These are phyloP conservation scores for Macquaria ambigua DNA, from an alignment of 2,113 vertebrate species.

Conservation along the genomic window DNA sequence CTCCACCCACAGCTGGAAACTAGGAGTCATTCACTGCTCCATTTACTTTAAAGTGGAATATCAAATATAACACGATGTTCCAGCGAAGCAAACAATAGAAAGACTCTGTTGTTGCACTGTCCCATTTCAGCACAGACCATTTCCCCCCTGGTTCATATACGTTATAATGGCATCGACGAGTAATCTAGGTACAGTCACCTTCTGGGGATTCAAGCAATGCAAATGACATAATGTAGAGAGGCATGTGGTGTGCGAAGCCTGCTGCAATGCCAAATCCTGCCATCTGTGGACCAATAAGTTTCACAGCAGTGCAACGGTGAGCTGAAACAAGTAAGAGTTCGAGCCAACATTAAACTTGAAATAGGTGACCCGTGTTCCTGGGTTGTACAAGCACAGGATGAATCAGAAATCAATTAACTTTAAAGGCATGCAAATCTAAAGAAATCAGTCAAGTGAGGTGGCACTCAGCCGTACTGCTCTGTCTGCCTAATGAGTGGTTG, in stretches of 20 bases:
- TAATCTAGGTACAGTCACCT: conserved; percentile 52
- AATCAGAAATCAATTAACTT: conserved; percentile 70
- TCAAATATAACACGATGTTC: conserved; percentile 72
- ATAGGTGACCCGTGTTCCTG: conserved; percentile 53
- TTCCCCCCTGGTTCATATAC: conserved; percentile 43
- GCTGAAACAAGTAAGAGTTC: conserved; percentile 17
- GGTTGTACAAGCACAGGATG: conserved; percentile 47
- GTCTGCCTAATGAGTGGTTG: conserved; percentile 69
- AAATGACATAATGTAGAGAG: conserved; percentile 34
- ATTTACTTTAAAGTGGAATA: conserved; percentile 78
- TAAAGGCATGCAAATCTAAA: conserved; percentile 62
- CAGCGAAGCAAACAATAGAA: conserved; percentile 59
- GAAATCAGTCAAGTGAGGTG: conserved; percentile 57
- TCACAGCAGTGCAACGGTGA: conserved; percentile 36
- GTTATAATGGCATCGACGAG: conserved; percentile 32
- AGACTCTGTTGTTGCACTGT: conserved; percentile 29
- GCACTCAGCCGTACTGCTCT: conserved; percentile 40
- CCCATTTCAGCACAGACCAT: conserved; percentile 65
- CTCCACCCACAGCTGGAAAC: conserved; percentile 62
- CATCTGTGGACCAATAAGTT: conserved; percentile 58
- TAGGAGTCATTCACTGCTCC: conserved; percentile 74
- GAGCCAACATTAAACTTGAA: conserved; percentile 44
- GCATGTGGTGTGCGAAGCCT: conserved; percentile 28
- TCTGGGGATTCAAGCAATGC: conserved; percentile 43
- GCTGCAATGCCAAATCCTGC: conserved; percentile 47